A percentile compares a stretch with the other conserved stretches of the same genome.
Conservation (phyloP, 2,888 invertebrate species). For the Drosophila koepferae region DNA sequence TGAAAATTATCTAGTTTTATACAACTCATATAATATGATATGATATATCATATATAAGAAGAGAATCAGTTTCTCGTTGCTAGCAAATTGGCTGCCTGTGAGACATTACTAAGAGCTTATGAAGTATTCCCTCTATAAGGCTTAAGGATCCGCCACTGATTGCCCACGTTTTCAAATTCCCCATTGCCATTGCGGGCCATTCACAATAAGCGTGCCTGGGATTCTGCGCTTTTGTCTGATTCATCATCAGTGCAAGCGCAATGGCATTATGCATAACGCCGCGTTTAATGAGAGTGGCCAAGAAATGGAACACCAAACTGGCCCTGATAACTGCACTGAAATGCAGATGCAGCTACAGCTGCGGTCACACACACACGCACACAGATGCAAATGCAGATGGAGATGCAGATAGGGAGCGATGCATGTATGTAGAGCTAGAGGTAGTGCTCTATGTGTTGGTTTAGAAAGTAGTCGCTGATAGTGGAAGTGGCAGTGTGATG, state of each 20-base stretch:
- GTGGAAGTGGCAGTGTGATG: background rate
- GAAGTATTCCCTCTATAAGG: background rate
- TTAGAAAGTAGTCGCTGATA: conserved; percentile 3
- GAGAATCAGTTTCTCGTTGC: too few relatives aligned
- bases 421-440: background rate
- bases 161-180: background rate
- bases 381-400: background rate
- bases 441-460: conserved; percentile 5
- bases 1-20: background rate
- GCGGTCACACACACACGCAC: background rate
- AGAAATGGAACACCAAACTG: conserved; percentile 7
- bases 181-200: background rate
- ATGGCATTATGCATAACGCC: conserved; percentile 19
- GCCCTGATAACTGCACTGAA: conserved; percentile 6
- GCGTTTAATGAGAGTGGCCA: conserved; percentile 8
- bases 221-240: conserved; percentile 5
- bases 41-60: background rate
- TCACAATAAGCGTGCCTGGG: conserved; percentile 2
- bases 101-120: too few relatives aligned
- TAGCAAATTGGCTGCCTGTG: too few relatives aligned
- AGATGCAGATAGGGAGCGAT: conserved; percentile 1
- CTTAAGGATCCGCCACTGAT: background rate
- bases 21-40: background rate
- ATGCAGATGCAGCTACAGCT: background rate
- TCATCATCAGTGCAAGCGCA: background rate